Evolutionary conservation across 1,140 invertebrate genomes (phyloP).

Genomic region (Penaeus chinensis): DNA sequence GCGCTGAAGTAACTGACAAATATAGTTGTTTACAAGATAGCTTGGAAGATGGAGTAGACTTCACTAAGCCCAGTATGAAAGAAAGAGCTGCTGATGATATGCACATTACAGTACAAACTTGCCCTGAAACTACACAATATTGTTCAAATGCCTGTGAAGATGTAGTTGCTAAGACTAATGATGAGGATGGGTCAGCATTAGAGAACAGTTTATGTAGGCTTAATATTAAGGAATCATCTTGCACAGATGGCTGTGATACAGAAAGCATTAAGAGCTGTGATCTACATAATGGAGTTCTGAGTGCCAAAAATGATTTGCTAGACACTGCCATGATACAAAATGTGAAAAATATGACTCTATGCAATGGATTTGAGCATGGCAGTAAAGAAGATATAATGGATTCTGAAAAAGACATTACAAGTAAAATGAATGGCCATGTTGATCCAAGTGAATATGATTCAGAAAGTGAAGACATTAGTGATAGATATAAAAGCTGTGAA

Average conservation of each 20-base stretch:
- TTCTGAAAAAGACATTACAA: constrained; percentile 23
- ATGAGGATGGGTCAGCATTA: constrained; percentile 36
- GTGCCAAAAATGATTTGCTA: constrained; percentile 46
- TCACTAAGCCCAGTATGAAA: too few relatives aligned
- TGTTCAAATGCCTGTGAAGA: constrained; percentile 47
- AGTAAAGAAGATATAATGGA: constrained; percentile 22
- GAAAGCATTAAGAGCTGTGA: constrained; percentile 45
- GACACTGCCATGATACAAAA: constrained; percentile 42
- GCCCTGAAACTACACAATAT: constrained; percentile 42
- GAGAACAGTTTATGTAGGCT: constrained; percentile 56
- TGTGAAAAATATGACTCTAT: constrained; percentile 41
- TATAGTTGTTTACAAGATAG: too few relatives aligned
- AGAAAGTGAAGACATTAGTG: neutral
- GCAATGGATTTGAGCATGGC: constrained; percentile 43
- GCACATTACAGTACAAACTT: constrained; percentile 46
- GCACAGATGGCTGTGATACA: constrained; percentile 49
- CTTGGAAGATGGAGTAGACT: too few relatives aligned
- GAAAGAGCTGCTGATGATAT: neutral
- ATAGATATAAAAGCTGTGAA: constrained; percentile 27
- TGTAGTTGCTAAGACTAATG: constrained; percentile 35
- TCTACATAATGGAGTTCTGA: constrained; percentile 41
- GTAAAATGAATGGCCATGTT: neutral
- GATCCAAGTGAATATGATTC: constrained; percentile 4
- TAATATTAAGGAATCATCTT: constrained; percentile 54
- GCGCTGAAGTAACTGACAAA: too few relatives aligned